Evolutionary conservation across 2,888 invertebrate species (phyloP).

Genomic region (Hirtodrosophila histrioides): DNA sequence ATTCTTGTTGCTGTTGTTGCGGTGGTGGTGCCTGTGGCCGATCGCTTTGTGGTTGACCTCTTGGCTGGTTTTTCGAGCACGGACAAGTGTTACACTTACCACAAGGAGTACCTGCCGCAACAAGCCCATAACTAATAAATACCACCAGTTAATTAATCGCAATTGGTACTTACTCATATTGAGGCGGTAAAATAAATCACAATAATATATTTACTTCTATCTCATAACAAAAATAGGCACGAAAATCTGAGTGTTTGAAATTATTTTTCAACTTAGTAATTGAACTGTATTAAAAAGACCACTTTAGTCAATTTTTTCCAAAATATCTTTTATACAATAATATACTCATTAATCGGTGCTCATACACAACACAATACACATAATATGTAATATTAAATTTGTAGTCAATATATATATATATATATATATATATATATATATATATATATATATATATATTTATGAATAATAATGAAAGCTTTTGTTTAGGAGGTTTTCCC

Average conservation of each 20-base stretch:
- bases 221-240: neutral
- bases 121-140: neutral
- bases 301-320: too few relatives aligned
- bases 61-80: constrained; percentile 25
- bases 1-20: constrained; percentile 5
- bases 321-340: too few relatives aligned
- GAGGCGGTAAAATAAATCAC: constrained; percentile 22
- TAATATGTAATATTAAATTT: too few relatives aligned
- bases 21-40: constrained; percentile 7
- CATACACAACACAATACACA: too few relatives aligned
- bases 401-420: too few relatives aligned
- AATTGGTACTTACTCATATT: constrained; percentile 45
- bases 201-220: constrained; percentile 8
- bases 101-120: constrained; percentile 46
- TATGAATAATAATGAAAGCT: too few relatives aligned
- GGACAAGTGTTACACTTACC: constrained; percentile 60
- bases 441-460: too few relatives aligned
- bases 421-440: too few relatives aligned
- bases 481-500: too few relatives aligned
- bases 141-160: neutral
- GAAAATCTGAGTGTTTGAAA: constrained; percentile 1
- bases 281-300: too few relatives aligned
- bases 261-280: neutral
- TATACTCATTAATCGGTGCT: too few relatives aligned
- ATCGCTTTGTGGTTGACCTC: constrained; percentile 1